Evolutionary conservation across 2,888 invertebrate species (phyloP).

Genomic region (Encarsia formosa): DNA sequence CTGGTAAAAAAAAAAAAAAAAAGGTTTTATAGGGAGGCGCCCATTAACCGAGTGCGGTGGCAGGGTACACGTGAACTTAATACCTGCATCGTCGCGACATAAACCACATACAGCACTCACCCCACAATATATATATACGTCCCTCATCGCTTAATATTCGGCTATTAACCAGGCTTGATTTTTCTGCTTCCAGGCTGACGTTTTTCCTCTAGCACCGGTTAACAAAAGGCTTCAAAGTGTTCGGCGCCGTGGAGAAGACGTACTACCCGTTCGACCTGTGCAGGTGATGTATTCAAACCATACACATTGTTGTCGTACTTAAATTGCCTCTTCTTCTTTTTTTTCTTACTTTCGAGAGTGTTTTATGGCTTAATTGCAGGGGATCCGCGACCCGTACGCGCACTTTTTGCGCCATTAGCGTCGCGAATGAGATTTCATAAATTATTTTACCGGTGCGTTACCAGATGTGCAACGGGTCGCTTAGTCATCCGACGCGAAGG

Average conservation of each 20-base stretch:
- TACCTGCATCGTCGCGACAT: conserved; percentile 46
- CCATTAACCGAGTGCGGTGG: conserved; percentile 39
- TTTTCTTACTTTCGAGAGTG: no score
- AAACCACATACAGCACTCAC: conserved; percentile 31
- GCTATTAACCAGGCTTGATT: not conserved
- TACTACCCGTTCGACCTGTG: conserved; percentile 63
- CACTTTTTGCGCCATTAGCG: no score
- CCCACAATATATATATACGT: not conserved
- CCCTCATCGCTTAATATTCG: conserved; percentile 9
- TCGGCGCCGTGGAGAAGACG: conserved; percentile 63
- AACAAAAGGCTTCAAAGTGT: conserved; percentile 64
- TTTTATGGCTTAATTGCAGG: no score
- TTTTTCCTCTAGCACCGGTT: conserved; percentile 51
- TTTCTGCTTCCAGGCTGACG: conserved; percentile 54
- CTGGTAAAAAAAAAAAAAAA: conserved; percentile 28
- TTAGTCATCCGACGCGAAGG: no score
- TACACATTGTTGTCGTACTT: no score
- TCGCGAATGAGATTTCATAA: no score
- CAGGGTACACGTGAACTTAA: conserved; percentile 43
- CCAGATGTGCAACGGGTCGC: no score
- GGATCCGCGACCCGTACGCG: no score
- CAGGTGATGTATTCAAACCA: no score
- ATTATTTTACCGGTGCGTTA: no score
- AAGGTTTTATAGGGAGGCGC: conserved; percentile 32
- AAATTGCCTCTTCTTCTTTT: no score